A percentile compares a stretch with the other conserved stretches of the same genome.
Evolutionary conservation across 1,140 invertebrate species (phyloP).

Genomic region (Ips typographus): DNA sequence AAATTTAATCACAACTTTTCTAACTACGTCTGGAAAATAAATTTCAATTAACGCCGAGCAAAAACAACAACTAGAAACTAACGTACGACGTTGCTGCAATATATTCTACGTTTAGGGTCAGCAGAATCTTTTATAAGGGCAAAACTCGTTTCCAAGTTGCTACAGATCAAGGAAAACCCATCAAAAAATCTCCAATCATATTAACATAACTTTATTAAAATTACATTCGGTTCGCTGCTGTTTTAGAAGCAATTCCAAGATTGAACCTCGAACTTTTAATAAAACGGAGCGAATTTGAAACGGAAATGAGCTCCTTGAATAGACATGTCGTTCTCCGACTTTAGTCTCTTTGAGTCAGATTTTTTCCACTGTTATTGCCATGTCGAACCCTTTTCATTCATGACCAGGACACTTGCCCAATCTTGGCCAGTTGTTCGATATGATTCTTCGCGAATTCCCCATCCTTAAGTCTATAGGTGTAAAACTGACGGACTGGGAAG

Average conservation of each 20-base stretch:
- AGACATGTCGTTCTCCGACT: constrained; percentile 18
- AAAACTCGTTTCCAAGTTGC: too few species aligned
- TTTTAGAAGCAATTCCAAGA: constrained; percentile 18
- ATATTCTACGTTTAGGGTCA: constrained; percentile 1
- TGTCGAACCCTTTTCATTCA: constrained; percentile 14
- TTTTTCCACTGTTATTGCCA: constrained; percentile 8
- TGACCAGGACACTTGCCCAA: too few species aligned
- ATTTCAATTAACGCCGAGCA: constrained; percentile 30
- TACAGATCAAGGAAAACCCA: not conserved
- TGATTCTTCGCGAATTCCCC: not conserved
- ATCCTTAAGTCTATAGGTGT: not conserved
- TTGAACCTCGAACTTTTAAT: constrained; percentile 16
- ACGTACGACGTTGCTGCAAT: constrained; percentile 16
- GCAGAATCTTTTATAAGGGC: not conserved
- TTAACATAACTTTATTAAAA: constrained; percentile 21
- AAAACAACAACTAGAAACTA: constrained; percentile 29
- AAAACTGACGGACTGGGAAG: too few species aligned
- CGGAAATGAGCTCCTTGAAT: constrained; percentile 13
- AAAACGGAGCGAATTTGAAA: constrained; percentile 16
- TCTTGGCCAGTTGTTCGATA: too few species aligned
- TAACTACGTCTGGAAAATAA: constrained; percentile 26
- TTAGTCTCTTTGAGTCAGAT: constrained; percentile 12
- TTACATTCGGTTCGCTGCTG: constrained; percentile 12
- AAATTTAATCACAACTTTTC: constrained; percentile 37
- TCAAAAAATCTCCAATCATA: constrained; percentile 9